These are phyloP conservation scores for Enteromius trimaculatus DNA, from an alignment of 2,797 vertebrate species.

Conservation along the genomic window DNA sequence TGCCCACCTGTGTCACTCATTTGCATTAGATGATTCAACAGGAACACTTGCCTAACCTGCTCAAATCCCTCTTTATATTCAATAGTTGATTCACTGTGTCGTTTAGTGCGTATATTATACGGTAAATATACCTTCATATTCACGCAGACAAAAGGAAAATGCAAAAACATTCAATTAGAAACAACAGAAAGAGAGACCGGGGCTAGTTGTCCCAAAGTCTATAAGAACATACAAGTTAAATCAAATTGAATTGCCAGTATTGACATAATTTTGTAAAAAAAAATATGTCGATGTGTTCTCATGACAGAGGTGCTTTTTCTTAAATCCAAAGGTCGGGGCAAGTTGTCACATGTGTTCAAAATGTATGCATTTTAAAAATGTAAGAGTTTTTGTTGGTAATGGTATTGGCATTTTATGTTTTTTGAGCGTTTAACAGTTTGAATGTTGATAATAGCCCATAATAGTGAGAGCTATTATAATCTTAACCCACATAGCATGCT, in stretches of 20 bases:
- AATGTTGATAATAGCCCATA: neutral
- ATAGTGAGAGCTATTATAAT: neutral
- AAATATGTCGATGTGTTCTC: neutral
- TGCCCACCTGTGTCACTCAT: conserved; percentile 48
- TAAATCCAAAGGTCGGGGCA: neutral
- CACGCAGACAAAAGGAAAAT: no score
- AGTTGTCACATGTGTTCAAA: neutral
- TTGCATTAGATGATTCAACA: conserved; percentile 35
- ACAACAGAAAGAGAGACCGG: neutral
- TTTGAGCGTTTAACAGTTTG: neutral
- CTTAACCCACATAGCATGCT: neutral
- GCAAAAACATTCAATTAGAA: no score
- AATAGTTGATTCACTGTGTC: neutral
- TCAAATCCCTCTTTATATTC: conserved; percentile 11
- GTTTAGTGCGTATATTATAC: neutral
- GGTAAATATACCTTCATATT: neutral
- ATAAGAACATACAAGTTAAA: neutral
- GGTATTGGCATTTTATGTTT: neutral
- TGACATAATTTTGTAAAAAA: neutral
- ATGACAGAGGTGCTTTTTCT: neutral
- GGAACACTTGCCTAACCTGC: conserved; percentile 22
- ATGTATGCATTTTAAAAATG: neutral
- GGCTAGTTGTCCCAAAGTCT: neutral
- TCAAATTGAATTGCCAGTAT: neutral
- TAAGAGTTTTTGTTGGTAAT: no score